Evolutionary conservation across 2,797 vertebrate species (phyloP).

Genomic region (Xenentodon cancila): DNA sequence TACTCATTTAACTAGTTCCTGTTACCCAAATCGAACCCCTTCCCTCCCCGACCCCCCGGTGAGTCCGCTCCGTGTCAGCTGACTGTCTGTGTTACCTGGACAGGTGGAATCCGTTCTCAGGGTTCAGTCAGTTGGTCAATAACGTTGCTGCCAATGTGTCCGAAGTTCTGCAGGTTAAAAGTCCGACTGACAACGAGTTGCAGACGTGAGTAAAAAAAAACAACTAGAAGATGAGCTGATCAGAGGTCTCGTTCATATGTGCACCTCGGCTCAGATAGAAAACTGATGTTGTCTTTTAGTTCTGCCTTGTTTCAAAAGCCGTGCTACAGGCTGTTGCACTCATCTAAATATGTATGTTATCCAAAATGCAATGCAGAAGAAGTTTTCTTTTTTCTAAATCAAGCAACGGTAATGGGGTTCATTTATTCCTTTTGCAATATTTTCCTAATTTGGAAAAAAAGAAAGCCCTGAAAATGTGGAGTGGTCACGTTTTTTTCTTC

Average conservation of each 20-base stretch:
- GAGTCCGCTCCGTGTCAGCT: conserved; percentile 36
- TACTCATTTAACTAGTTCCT: conserved; percentile 8
- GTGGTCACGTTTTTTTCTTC: background rate
- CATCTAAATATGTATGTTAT: too few relatives aligned
- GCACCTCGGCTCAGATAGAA: background rate
- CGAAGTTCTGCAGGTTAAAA: conserved; percentile 88
- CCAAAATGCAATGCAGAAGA: conserved; percentile 1
- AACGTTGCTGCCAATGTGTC: conserved; percentile 79
- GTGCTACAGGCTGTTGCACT: background rate
- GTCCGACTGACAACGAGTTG: conserved; percentile 87
- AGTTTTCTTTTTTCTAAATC: background rate
- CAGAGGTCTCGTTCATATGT: conserved; percentile 4
- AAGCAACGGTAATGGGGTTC: background rate
- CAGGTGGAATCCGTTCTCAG: conserved; percentile 95
- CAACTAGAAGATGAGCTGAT: conserved; percentile 5
- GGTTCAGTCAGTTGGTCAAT: conserved; percentile 95
- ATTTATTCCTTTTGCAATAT: background rate
- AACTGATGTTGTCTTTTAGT: background rate
- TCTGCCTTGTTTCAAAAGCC: background rate
- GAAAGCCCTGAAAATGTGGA: background rate
- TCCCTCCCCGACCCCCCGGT: background rate
- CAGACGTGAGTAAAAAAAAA: conserved; percentile 89
- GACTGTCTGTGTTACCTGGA: conserved; percentile 82
- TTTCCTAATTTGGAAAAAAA: too few relatives aligned
- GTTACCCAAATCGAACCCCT: background rate